Base-by-base conservation (phyloP, 2,888 invertebrate species). In the Sinopyrophorus schimmeli region DNA sequence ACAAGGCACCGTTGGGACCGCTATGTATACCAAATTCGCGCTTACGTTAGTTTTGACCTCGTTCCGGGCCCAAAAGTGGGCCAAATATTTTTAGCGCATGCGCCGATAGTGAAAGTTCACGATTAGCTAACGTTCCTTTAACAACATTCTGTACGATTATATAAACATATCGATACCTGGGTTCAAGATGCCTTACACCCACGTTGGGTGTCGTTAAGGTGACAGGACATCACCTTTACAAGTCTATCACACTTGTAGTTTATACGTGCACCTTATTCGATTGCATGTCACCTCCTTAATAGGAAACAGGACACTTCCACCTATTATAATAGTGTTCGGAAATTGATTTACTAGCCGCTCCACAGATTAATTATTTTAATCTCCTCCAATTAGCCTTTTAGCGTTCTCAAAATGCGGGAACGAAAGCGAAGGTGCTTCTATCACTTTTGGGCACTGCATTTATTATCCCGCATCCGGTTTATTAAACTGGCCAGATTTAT, bases 111-210 rank as follows among this genome's bases (percentile, higher is more conserved):
- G 62, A 62, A 62, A 63, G 57, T 60, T 52, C 32, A 40, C 54
- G 61, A 60, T 62, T 61, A 62, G 63, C 61, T 59, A 63, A 63
- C 54, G 51, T 54, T 51, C 53, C 41, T 47, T 49, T 54, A 42
- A 54, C 54, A 52, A 53, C 54, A 47, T 50, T 40, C 47, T 28
- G 41, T 31, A 47, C 40, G 53, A 60, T 62, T 62, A 62, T 57
- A 59, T 62, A 62, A 62, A 62, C 57, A 58, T 61, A 61, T 61
- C 47, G 54, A 53, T 60, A 55, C 55, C 55, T 56, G 53, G 35
- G 44, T 42, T 50, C 35, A 49, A 55, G 55, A 51, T 51, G 48
- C 48, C 47, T 51, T 21, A 47, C 50, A 47, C 52, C 54, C 44
- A 52, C 54, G 28, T 27, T 18, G 27, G 17, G 10, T 11, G 35